Conservation (phyloP, 2,888 invertebrate species). For the Phlogophora meticulosa region DNA sequence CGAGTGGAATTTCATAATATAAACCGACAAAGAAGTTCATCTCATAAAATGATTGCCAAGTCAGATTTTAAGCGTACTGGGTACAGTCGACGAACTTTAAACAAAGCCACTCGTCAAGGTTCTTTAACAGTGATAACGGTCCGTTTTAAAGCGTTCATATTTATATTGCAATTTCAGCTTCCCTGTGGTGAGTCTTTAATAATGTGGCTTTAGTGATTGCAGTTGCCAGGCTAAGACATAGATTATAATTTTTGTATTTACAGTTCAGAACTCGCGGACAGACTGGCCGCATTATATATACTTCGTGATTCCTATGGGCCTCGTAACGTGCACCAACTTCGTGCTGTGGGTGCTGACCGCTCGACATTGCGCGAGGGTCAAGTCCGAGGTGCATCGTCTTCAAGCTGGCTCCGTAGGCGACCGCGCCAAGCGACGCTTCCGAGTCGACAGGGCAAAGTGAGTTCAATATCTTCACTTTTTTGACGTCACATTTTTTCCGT, state of each 20-base stretch:
- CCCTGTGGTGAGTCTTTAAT: too few relatives aligned
- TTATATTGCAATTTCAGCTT: too few relatives aligned
- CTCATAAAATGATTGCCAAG: too few relatives aligned
- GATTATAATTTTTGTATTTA: slow-evolving; percentile 57
- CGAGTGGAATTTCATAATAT: too few relatives aligned
- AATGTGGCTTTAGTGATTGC: background rate
- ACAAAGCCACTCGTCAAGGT: too few relatives aligned
- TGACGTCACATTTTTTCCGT: background rate
- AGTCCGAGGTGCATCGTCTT: slow-evolving; percentile 94
- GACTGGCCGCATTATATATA: slow-evolving; percentile 91
- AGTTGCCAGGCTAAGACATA: background rate
- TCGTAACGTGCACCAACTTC: slow-evolving; percentile 92
- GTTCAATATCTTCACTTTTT: slow-evolving; percentile 58
- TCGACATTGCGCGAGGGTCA: slow-evolving; percentile 93
- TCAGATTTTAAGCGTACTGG: too few relatives aligned
- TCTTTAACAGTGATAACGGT: too few relatives aligned
- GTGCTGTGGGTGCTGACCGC: slow-evolving; percentile 93
- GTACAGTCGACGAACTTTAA: too few relatives aligned
- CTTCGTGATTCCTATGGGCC: slow-evolving; percentile 92
- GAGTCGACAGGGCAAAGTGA: slow-evolving; percentile 93
- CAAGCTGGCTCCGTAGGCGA: slow-evolving; percentile 92
- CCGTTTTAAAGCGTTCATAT: too few relatives aligned
- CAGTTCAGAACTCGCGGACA: slow-evolving; percentile 81
- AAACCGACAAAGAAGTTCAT: too few relatives aligned
- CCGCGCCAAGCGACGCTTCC: slow-evolving; percentile 91